These are phyloP conservation scores for Coregonus clupeaformis DNA, from an alignment of 2,113 vertebrate genomes.

Conservation along the genomic window DNA sequence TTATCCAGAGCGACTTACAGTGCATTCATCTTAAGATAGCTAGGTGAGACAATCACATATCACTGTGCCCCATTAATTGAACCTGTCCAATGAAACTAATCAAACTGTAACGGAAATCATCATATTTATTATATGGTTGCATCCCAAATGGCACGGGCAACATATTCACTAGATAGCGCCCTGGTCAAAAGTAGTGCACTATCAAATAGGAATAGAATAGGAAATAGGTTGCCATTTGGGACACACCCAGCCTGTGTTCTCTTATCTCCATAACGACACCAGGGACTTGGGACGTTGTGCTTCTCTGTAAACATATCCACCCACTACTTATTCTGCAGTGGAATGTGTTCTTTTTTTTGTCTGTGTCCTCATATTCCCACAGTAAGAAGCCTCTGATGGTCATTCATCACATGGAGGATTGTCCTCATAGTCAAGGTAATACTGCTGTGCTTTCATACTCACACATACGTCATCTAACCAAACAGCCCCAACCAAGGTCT, in stretches of 20 bases:
- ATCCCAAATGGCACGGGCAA: no score
- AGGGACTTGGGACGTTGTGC: neutral
- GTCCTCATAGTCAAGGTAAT: constrained; percentile 82
- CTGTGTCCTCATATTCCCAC: constrained; percentile 35
- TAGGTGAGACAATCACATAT: no score
- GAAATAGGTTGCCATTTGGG: no score
- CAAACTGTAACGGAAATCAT: no score
- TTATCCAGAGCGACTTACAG: no score
- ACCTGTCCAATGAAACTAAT: no score
- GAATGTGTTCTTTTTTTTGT: constrained; percentile 24
- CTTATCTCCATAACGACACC: neutral
- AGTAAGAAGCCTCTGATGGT: constrained; percentile 88
- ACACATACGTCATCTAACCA: neutral
- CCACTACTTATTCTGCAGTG: constrained; percentile 31
- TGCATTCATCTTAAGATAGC: no score
- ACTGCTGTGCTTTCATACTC: constrained; percentile 2
- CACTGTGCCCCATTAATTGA: no score
- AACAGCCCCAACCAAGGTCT: neutral
- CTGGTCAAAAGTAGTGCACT: no score
- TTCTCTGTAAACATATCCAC: constrained; percentile 24
- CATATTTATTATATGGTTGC: no score
- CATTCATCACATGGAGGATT: constrained; percentile 83
- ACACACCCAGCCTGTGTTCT: neutral
- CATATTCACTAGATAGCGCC: no score
- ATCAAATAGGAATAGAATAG: no score